These are phyloP conservation scores for Norana najaformis DNA, from an alignment of 2,888 invertebrate species.

Conservation along the genomic window DNA sequence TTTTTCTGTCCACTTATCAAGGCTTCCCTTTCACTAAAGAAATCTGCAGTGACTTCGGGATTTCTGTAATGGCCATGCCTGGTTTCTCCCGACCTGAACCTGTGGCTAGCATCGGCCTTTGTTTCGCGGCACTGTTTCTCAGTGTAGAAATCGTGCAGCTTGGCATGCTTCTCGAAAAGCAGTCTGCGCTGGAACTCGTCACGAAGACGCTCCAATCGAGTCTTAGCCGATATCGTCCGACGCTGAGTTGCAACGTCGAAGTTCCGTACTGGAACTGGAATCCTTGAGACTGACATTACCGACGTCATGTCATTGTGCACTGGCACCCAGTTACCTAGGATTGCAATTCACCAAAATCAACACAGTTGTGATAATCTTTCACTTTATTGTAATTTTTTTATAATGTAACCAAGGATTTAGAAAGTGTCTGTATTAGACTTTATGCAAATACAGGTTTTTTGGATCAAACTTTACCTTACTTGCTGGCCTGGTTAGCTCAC, in stretches of 20 bases:
- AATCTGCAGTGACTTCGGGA: neutral
- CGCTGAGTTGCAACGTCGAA: neutral
- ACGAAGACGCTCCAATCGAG: neutral
- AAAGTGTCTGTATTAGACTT: neutral
- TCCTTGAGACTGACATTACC: neutral
- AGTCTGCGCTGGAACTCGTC: constrained; percentile 13
- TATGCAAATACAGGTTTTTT: too few relatives aligned
- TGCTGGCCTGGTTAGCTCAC: too few relatives aligned
- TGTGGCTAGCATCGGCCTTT: neutral
- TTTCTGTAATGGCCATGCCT: neutral
- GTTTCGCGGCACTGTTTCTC: neutral
- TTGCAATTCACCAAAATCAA: neutral
- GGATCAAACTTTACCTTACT: too few relatives aligned
- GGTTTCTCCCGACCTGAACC: neutral
- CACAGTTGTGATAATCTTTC: neutral
- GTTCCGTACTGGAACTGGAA: constrained; percentile 13
- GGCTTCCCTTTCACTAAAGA: neutral
- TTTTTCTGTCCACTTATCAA: neutral
- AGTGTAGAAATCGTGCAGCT: constrained; percentile 13
- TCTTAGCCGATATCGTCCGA: neutral
- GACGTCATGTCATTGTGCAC: neutral
- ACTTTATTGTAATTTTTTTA: neutral
- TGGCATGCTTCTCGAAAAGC: neutral
- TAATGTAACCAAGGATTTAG: neutral
- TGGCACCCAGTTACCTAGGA: neutral